phyloP scores from a whole-genome alignment of 2,888 invertebrate genomes.

The Pyrgus malvae region DNA sequence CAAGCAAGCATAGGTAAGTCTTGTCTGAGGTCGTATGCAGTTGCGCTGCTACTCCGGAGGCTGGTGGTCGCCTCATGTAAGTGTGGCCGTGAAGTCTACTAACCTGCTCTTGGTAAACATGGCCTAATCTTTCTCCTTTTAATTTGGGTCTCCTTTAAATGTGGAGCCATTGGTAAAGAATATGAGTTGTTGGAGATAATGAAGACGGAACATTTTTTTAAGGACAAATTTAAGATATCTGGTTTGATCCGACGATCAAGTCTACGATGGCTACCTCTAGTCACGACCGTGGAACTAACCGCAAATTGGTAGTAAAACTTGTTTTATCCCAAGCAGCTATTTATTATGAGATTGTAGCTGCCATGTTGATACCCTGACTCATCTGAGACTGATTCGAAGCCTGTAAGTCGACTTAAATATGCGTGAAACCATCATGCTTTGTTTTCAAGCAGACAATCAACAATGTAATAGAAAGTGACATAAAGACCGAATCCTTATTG shows the following conservation, averaged over 20 bases:
- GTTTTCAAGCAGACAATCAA: conserved; percentile 35
- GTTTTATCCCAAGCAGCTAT: conserved; percentile 51
- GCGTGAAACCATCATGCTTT: conserved; percentile 42
- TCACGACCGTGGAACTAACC: conserved; percentile 45
- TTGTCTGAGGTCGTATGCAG: no score
- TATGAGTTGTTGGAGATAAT: no score
- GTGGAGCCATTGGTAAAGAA: no score
- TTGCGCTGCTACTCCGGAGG: no score
- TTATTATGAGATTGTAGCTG: conserved; percentile 40
- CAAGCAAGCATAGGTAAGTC: no score
- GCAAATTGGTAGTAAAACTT: conserved; percentile 55
- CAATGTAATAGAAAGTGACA: conserved; percentile 44
- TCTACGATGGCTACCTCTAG: conserved; percentile 7
- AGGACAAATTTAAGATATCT: no score
- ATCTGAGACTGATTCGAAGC: conserved; percentile 49
- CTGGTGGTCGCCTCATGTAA: no score
- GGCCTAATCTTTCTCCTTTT: no score
- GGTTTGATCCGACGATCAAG: neutral
- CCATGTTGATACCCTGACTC: conserved; percentile 46
- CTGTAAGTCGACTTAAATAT: conserved; percentile 44
- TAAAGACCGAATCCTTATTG: conserved; percentile 2
- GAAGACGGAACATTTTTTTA: no score
- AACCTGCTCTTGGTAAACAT: no score
- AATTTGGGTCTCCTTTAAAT: no score
- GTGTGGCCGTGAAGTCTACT: no score